Base-by-base conservation (phyloP, 2,888 invertebrate genomes). In the Acheta domesticus region DNA sequence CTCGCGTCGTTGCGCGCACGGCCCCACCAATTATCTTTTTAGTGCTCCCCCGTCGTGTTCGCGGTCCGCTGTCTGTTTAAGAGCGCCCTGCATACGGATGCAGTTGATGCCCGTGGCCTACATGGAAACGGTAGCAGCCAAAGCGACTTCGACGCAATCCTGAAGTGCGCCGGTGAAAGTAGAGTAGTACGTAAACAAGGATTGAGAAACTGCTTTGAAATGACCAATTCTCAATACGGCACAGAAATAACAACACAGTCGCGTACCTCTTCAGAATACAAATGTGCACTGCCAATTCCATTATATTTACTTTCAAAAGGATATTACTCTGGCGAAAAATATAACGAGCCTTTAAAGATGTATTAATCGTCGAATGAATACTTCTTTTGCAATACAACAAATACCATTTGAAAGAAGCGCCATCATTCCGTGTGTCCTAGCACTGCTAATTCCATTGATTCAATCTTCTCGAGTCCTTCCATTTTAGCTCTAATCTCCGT, bases 141-240 rank as follows among this genome's bases (percentile, higher is more conserved):
- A 8, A 36, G 36, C 36, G 36, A 36, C 36, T 36, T 36, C 5
- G 36, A 36, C 36, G 36, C 62, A 62, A 62, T 16, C 62, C 62
- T 62, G 62, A 14, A 62, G 62, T n/a, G n/a, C 62, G 62, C 62
- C 62, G n/a, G 62, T 62, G 62, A 62, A 62, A 62, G 62, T 62
- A n/a, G 14, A 14, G 14, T 14, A n/a, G 62, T 14, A 8, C 14
- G 14, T 62, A 62, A 62, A 62, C 62, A 62, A 62, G 62, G 3
- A n/a, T 62, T 62, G n/a, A n/a, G 62, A 62, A 62, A 62, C 62
- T 19, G 36, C 14, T n/a, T 62, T 62, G 62, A 62, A 16, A 16
- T 16, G n/a, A 36, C 8, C 36, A 36, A 36, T 36, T 36, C 36
- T 8, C 36, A 36, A 36, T 36, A 8, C 36, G 36, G 8, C 36